phyloP scores from a whole-genome alignment of 2,797 vertebrate genomes.

The Ataeniobius toweri region DNA sequence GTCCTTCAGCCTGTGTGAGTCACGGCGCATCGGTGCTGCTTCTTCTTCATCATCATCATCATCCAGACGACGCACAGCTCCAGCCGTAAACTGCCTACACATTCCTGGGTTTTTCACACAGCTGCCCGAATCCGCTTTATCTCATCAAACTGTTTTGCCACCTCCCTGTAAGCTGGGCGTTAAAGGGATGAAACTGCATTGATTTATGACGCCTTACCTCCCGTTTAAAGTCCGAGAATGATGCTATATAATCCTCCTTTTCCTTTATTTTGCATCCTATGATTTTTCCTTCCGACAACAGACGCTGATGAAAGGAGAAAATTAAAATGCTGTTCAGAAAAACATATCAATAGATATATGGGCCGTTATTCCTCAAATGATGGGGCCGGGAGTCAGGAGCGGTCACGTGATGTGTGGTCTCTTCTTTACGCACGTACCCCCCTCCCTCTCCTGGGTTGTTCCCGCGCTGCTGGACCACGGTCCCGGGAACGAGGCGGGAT shows the following conservation, averaged over 20 bases:
- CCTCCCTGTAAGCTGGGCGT: neutral
- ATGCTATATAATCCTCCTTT: constrained; percentile 56
- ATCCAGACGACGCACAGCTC: constrained; percentile 27
- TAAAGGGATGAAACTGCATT: constrained; percentile 49
- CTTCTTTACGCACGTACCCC: constrained; percentile 40
- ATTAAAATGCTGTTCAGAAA: neutral
- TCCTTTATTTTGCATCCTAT: constrained; percentile 61
- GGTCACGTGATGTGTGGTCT: constrained; percentile 69
- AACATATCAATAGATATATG: constrained; percentile 21
- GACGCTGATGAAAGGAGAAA: constrained; percentile 4
- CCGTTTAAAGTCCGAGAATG: constrained; percentile 30
- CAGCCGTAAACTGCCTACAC: neutral
- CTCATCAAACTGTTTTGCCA: neutral
- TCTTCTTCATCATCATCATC: constrained; percentile 21
- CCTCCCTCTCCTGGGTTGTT: constrained; percentile 12
- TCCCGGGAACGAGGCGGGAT: constrained; percentile 31
- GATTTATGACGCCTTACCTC: constrained; percentile 63
- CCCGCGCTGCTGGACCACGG: constrained; percentile 33
- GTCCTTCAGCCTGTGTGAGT: constrained; percentile 75
- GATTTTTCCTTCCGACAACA: constrained; percentile 13
- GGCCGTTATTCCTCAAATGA: constrained; percentile 49
- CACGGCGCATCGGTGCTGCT: constrained; percentile 40
- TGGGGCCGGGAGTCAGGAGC: constrained; percentile 60
- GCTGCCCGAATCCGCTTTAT: neutral
- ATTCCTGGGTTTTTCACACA: neutral